A percentile compares a stretch with the other conserved stretches of the same genome.
phyloP scores from a whole-genome alignment of 2,113 vertebrate genomes.

The Larimichthys polyactis region DNA sequence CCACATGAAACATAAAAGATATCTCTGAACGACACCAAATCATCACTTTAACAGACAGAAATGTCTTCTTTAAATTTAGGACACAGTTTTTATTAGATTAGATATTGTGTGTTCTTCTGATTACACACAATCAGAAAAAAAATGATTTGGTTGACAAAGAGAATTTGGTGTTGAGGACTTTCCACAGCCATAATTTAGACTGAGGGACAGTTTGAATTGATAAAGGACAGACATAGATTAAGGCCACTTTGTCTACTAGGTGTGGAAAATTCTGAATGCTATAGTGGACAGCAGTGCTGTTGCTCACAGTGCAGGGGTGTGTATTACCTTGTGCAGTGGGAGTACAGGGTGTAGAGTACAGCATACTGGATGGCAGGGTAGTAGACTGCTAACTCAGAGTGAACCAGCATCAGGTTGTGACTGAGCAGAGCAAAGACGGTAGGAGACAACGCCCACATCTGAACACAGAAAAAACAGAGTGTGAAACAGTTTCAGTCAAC shows the following conservation, averaged over 20 bases:
- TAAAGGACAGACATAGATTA: no score
- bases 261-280: background rate
- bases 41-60: no score
- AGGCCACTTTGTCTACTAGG: background rate
- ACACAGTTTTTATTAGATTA: no score
- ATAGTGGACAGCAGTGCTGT: background rate
- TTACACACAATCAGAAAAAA: no score
- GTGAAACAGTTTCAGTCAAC: constrained; percentile 9
- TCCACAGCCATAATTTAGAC: no score
- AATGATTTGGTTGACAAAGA: no score
- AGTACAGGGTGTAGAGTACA: constrained; percentile 95
- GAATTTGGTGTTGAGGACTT: no score
- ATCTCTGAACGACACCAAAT: no score
- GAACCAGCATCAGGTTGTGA: constrained; percentile 93
- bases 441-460: constrained; percentile 99
- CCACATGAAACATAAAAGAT: no score
- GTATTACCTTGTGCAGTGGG: constrained; percentile 96
- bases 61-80: no score
- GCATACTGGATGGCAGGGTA: constrained; percentile 96
- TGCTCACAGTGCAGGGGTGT: background rate
- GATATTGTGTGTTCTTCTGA: no score
- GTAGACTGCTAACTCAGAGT: constrained; percentile 91
- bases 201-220: no score
- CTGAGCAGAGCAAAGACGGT: constrained; percentile 97
- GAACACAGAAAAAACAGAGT: constrained; percentile 26